Conservation (phyloP, 2,888 invertebrate genomes). For the Podotricha telesiphe region DNA sequence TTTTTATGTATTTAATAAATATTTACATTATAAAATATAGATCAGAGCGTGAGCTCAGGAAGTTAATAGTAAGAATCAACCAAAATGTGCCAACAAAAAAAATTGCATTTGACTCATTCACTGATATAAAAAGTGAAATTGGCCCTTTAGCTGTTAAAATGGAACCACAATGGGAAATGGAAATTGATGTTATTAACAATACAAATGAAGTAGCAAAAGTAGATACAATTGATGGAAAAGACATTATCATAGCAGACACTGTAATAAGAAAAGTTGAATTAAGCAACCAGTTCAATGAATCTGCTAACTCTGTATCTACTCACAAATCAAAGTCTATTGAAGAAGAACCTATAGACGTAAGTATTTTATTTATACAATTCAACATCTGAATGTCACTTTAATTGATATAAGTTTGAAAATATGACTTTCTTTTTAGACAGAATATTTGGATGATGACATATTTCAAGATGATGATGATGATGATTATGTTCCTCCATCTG, state of each 20-base stretch:
- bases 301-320: constrained; percentile 35
- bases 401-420: not conserved
- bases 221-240: constrained; percentile 65
- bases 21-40: constrained; percentile 51
- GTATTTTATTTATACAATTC: constrained; percentile 43
- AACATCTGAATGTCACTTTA: not conserved
- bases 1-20: not conserved
- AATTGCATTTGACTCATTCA: constrained; percentile 76
- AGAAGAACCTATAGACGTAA: constrained; percentile 59
- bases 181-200: constrained; percentile 62
- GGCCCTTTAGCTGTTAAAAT: constrained; percentile 67
- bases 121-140: constrained; percentile 79
- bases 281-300: constrained; percentile 51
- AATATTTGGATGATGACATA: constrained; percentile 69
- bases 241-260: constrained; percentile 77
- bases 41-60: constrained; percentile 71
- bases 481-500: constrained; percentile 71
- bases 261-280: constrained; percentile 75
- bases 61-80: constrained; percentile 57
- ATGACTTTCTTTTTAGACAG: constrained; percentile 55
- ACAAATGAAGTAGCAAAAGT: constrained; percentile 51
- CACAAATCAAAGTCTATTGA: constrained; percentile 19
- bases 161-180: constrained; percentile 79
- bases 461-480: constrained; percentile 72
- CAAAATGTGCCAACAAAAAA: constrained; percentile 69